These are phyloP conservation scores for Calliphora vomitoria DNA, from an alignment of 2,888 invertebrate species.

Conservation along the genomic window DNA sequence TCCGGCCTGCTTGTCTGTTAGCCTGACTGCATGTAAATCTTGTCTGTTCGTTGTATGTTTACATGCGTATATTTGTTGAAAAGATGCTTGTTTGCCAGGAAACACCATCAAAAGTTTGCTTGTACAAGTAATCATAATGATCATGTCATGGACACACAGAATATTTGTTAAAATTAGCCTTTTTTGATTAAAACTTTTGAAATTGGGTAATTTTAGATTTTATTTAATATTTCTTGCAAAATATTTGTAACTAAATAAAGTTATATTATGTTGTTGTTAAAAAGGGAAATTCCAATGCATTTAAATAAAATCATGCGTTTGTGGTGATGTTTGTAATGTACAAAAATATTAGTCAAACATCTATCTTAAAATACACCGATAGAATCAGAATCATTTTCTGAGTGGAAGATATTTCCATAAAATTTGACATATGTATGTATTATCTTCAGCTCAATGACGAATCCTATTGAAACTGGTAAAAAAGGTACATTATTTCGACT, in stretches of 20 bases:
- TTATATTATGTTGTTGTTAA: background rate
- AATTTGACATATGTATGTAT: too few species aligned
- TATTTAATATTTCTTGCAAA: slow-evolving; percentile 12
- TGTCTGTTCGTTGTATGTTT: background rate
- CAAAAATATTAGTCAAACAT: too few species aligned
- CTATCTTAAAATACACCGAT: too few species aligned
- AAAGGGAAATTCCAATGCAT: too few species aligned
- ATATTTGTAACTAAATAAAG: background rate
- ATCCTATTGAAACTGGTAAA: too few species aligned
- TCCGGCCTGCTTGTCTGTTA: background rate
- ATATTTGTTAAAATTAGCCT: slow-evolving; percentile 40
- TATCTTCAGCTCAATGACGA: too few species aligned
- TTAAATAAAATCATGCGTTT: too few species aligned
- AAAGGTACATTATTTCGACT: too few species aligned
- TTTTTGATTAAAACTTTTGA: slow-evolving; percentile 56
- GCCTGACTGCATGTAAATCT: background rate
- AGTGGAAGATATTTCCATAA: too few species aligned
- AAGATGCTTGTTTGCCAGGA: slow-evolving; percentile 43
- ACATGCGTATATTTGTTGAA: background rate
- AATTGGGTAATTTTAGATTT: slow-evolving; percentile 48
- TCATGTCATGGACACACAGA: slow-evolving; percentile 53
- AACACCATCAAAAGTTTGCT: slow-evolving; percentile 38
- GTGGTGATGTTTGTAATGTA: too few species aligned
- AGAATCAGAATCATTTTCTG: too few species aligned
- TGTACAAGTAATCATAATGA: slow-evolving; percentile 36